Base-by-base conservation (phyloP, 2,888 invertebrate species). In the Hesperia comma region DNA sequence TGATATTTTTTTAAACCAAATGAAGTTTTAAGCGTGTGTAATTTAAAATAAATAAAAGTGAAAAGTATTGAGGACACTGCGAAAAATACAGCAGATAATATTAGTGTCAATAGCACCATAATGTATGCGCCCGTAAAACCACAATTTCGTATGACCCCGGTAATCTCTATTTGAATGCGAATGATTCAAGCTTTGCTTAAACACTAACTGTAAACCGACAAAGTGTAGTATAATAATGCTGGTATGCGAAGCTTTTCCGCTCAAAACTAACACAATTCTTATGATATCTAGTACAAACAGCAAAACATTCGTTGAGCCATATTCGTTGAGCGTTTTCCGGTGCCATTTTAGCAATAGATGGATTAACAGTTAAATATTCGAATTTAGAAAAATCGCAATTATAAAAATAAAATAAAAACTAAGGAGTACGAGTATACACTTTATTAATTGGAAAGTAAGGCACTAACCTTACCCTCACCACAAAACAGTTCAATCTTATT, bases 231-330 rank as follows among this genome's bases (percentile, higher is more conserved):
- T 75, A 75, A 75, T 80, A 77, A 72, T 69, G 72, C 72, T 69
- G 82, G 84, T 75, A 86, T 84, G 81, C 74, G 54, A 68, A 74
- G 73, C 71, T 80, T 80, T 84, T 85, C 86, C 85, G 85, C 80
- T 69, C 75, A 66, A 77, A 80, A 71, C 70, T 71, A 71, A 77
- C 73, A 68, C 71, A 71, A 70, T 70, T 72, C 71, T 70, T 69
- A 69, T 61, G 57, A 53, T 69, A 70, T 68, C 70, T 64, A 37
- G 63, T 68, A 69, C 67, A 61, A 49, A 40, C 49, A 53, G 40
- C 64, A 51, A 33, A 43, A 51, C 19, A 58, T 41, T 53, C 17
- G 49, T 64, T 37, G 19, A 6, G 15, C 46, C 46, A 40, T n/a
- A 58, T 41, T 53, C 17, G 49, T 64, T 37, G 19, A 6, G 15